phyloP scores from a whole-genome alignment of 53 echinoderm and acorn worm species.

The Holothuria scabra region DNA sequence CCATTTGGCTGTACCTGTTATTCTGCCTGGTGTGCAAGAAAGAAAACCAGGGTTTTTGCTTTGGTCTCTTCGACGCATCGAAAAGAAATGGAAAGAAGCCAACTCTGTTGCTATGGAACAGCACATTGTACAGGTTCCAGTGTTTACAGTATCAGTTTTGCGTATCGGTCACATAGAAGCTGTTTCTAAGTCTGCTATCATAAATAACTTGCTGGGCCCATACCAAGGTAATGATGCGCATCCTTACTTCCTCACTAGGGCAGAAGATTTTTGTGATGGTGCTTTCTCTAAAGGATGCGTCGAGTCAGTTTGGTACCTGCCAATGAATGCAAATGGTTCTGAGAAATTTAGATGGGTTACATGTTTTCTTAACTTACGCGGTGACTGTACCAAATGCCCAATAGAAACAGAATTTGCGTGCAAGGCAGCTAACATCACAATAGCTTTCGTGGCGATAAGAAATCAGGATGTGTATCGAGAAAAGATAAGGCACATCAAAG shows the following conservation, averaged over 20 bases:
- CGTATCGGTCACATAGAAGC: background rate
- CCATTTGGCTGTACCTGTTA: slow-evolving; percentile 36
- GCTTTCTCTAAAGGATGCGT: background rate
- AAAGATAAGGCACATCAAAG: no score
- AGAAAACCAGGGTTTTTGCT: background rate
- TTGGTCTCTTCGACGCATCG: background rate
- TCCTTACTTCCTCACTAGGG: slow-evolving; percentile 5
- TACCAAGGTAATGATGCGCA: slow-evolving; percentile 12
- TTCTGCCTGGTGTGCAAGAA: background rate
- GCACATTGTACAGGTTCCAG: background rate
- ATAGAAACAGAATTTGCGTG: slow-evolving; percentile 11
- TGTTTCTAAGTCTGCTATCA: slow-evolving; percentile 12
- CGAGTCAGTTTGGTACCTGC: slow-evolving; percentile 18
- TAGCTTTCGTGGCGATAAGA: background rate
- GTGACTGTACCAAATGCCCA: background rate
- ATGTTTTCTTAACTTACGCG: slow-evolving; percentile 9
- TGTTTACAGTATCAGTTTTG: slow-evolving; percentile 16
- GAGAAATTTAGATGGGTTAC: background rate
- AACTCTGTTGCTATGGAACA: background rate
- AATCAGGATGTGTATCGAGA: background rate
- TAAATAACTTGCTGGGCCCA: background rate
- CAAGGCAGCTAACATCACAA: background rate
- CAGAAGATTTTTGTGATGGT: background rate
- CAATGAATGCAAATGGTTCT: background rate
- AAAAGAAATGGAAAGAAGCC: slow-evolving; percentile 27